Evolutionary conservation across 2,797 vertebrate genomes (phyloP), one percentile per base, ranked within the genome.

Genomic region (Tiaroga cobitis): DNA sequence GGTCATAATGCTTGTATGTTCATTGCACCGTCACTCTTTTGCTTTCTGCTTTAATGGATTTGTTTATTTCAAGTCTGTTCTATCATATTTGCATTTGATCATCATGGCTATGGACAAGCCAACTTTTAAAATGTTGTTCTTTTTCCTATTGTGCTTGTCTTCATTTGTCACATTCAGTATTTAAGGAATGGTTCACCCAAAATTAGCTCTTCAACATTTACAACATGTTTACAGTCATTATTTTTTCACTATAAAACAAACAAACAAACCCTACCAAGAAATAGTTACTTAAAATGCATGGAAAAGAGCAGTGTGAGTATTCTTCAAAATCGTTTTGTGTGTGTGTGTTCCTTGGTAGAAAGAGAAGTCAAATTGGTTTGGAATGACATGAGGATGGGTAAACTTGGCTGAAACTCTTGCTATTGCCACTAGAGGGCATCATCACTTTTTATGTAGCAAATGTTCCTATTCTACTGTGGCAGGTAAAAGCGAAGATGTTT

Each of bases 41-140:
- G 56, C 34, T 76, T 76, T 82, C 65, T 80, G 68, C 59, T 75
- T 73, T 51, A 59, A 69, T 68, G 88, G 32, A 59, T 81, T 82
- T 56, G 41, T 43, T 74, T 26, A 21, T 80, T 80, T 78, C 34
- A 26, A 67, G 19, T 39, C 41, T 68, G 10, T 16, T 76, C 41
- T 65, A 49, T 74, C 74, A 51, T 69, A 68, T 76, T 73, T 81
- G 41, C 49, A 77, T 85, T 67, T 26, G 81, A 59, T 54, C 18
- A 34, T 24, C 18, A 34, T n/a, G 43, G 54, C 56, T 46, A 32
- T 84, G 63, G 43, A 59, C 43, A 29, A 73, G 43, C 37, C 24
- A 24, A 8, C 46, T 59, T 41, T 69, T 21, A 26, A 49, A 4
- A 49, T 63, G 65, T 59, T 21, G 80, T 78, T 56, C 10, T 51